A percentile compares a stretch with the other conserved stretches of the same genome.
Conservation (phyloP, 2,888 invertebrate genomes). For the Drosophila affinis region DNA sequence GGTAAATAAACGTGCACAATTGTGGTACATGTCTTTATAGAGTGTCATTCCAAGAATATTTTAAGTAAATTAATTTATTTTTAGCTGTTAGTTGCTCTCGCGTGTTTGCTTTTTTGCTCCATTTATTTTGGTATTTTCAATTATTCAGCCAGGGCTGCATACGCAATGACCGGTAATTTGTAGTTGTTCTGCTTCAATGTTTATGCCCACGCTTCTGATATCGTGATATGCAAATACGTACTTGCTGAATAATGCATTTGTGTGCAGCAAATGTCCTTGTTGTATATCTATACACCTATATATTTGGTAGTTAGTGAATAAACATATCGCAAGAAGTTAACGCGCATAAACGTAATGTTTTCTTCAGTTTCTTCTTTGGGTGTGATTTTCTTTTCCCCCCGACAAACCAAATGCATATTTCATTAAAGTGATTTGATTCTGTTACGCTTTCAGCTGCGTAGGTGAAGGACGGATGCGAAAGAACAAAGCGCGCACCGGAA, state of each 20-base stretch:
- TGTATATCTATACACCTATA: not conserved
- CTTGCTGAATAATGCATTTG: not conserved
- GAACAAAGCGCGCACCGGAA: conserved; percentile 47
- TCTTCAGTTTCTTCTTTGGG: conserved; percentile 9
- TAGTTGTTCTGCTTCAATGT: conserved; percentile 7
- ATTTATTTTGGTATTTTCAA: conserved; percentile 73
- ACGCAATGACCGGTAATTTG: conserved; percentile 47
- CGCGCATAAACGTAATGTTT: conserved; percentile 24
- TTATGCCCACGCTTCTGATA: conserved; percentile 13
- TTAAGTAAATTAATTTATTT: conserved; percentile 64
- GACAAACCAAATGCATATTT: conserved; percentile 18
- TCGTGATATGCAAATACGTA: conserved; percentile 1
- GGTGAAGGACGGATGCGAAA: conserved; percentile 13
- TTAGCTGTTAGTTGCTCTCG: conserved; percentile 53
- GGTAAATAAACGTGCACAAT: conserved; percentile 69
- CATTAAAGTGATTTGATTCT: conserved; percentile 14
- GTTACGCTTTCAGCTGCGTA: conserved; percentile 34
- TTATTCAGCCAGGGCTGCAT: conserved; percentile 64
- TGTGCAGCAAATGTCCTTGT: not conserved
- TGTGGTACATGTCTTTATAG: conserved; percentile 35
- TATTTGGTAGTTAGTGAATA: not conserved
- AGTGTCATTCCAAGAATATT: conserved; percentile 42
- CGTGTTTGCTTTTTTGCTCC: conserved; percentile 50
- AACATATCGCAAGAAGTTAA: not conserved
- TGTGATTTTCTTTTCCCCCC: conserved; percentile 3